phyloP scores from a whole-genome alignment of 2,797 vertebrate species.

The Muscicapa comitata region DNA sequence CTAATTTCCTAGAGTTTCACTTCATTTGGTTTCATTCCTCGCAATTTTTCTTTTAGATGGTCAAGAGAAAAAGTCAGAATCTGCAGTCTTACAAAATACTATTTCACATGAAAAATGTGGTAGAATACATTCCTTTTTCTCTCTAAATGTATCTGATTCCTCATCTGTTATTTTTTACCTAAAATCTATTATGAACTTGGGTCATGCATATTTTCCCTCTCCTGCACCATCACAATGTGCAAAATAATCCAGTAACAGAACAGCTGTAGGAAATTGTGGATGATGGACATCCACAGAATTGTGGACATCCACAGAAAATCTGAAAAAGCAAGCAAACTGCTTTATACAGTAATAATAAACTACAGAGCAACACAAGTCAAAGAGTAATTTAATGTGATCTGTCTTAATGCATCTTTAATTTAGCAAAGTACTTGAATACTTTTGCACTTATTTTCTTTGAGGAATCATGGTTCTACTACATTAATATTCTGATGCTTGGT shows the following conservation, averaged over 20 bases:
- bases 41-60: not conserved
- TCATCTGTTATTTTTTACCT: not conserved
- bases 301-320: not conserved
- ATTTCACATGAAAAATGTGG: not conserved
- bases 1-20: not conserved
- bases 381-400: not conserved
- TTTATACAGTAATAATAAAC: not conserved
- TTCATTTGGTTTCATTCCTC: not conserved
- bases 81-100: not conserved
- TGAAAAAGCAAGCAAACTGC: not conserved
- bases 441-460: not conserved
- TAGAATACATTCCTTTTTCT: not conserved
- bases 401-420: not conserved
- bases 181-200: not conserved
- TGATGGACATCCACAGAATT: not conserved
- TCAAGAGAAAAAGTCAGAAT: not conserved
- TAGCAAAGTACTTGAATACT: not conserved
- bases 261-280: not conserved
- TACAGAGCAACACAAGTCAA: not conserved
- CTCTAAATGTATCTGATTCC: not conserved
- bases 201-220: not conserved
- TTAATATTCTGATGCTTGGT: not conserved
- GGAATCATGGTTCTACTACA: not conserved
- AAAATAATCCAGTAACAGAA: not conserved
- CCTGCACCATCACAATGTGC: not conserved